Conservation (phyloP, 2,888 invertebrate species). For the Papilio demoleus region DNA sequence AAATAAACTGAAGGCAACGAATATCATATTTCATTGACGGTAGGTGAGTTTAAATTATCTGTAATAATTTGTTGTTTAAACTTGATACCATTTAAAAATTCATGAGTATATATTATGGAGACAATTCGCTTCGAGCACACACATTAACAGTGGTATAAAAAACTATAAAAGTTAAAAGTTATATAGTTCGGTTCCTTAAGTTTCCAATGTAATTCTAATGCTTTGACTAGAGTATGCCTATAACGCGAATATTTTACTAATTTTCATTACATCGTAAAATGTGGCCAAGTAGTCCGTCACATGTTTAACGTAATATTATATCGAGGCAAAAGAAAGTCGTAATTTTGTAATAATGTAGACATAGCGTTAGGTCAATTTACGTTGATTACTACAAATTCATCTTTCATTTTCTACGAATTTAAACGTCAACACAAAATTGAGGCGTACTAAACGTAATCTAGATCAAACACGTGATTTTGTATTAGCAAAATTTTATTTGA, state of each 20-base stretch:
- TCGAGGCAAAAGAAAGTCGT: too few relatives aligned
- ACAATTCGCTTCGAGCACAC: too few relatives aligned
- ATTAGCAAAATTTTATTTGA: constrained; percentile 16
- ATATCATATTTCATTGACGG: not conserved
- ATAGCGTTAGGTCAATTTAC: not conserved
- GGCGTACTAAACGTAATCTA: constrained; percentile 11
- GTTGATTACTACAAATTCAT: not conserved
- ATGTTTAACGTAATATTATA: too few relatives aligned
- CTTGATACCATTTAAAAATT: not conserved
- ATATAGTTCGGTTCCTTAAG: too few relatives aligned
- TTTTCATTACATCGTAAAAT: too few relatives aligned
- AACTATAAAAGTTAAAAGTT: too few relatives aligned
- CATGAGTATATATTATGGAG: not conserved
- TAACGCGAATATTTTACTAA: too few relatives aligned
- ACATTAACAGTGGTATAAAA: too few relatives aligned
- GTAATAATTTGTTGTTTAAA: not conserved
- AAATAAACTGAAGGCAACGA: not conserved
- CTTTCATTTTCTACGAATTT: not conserved
- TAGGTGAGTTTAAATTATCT: constrained; percentile 5
- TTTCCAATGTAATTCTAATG: too few relatives aligned
- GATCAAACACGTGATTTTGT: constrained; percentile 28
- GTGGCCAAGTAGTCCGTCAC: too few relatives aligned
- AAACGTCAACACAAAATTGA: not conserved
- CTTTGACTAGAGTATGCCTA: too few relatives aligned
- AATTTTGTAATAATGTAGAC: too few relatives aligned